These are phyloP conservation scores for Argyrosomus japonicus DNA, from an alignment of 2,113 vertebrate genomes.

Conservation along the genomic window DNA sequence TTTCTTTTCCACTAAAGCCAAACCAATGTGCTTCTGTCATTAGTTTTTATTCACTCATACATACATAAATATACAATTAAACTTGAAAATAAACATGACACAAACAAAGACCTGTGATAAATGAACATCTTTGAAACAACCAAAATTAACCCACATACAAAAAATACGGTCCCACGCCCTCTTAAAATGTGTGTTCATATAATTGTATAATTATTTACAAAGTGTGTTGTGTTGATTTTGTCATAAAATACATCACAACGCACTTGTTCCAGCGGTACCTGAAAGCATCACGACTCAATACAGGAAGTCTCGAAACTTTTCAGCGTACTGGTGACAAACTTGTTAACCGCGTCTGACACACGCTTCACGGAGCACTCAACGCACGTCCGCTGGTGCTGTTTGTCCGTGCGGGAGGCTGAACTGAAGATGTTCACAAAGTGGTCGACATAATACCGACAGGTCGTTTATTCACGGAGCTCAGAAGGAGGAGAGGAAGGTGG, in stretches of 20 bases:
- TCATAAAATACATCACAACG: fast-evolving
- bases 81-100: no score
- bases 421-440: constrained; percentile 48
- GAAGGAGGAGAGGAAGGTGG: constrained; percentile 9
- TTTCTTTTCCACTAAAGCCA: neutral
- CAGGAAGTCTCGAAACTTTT: constrained; percentile 81
- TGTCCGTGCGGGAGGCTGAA: constrained; percentile 15
- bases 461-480: neutral
- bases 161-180: no score
- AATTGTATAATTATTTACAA: no score
- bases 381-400: neutral
- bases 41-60: no score
- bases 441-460: neutral
- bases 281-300: constrained; percentile 65
- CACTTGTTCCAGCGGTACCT: constrained; percentile 24
- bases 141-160: no score
- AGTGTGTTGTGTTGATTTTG: neutral
- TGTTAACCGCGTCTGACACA: constrained; percentile 27
- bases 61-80: no score
- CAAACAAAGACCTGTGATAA: no score
- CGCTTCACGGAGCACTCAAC: neutral
- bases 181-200: no score
- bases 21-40: neutral
- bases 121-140: no score
- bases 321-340: constrained; percentile 36